phyloP scores from a whole-genome alignment of 2,113 vertebrate species.

The Bungarus multicinctus region DNA sequence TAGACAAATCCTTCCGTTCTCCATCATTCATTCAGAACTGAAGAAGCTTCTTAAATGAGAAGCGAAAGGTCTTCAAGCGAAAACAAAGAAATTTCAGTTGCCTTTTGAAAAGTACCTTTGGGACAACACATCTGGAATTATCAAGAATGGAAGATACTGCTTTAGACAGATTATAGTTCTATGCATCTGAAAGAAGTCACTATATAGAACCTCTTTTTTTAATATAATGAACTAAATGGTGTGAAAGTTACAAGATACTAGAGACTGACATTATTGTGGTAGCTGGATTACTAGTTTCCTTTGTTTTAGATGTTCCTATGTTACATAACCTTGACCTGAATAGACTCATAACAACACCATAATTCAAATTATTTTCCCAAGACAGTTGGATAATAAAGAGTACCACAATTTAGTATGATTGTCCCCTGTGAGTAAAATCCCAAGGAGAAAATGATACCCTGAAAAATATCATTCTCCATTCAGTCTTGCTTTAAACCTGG shows the following conservation, averaged over 20 bases:
- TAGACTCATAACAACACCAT: background rate
- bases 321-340: background rate
- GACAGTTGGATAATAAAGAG: background rate
- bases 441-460: background rate
- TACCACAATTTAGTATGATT: background rate
- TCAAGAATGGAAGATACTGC: background rate
- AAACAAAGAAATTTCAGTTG: background rate
- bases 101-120: no score
- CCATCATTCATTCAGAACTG: background rate
- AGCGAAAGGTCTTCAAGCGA: background rate
- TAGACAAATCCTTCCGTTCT: background rate
- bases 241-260: background rate
- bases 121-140: no score
- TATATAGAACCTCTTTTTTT: background rate
- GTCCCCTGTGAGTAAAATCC: background rate
- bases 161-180: background rate
- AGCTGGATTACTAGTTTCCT: background rate
- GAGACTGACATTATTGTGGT: background rate
- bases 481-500: conserved; percentile 10
- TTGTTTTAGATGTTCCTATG: background rate
- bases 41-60: background rate
- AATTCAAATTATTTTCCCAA: background rate
- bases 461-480: conserved; percentile 11
- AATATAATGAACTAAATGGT: background rate
- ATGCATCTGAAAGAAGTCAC: background rate